Evolutionary conservation across 2,888 invertebrate genomes (phyloP), one percentile per base, ranked within the genome.

Genomic region (Cyclophora albipunctata): DNA sequence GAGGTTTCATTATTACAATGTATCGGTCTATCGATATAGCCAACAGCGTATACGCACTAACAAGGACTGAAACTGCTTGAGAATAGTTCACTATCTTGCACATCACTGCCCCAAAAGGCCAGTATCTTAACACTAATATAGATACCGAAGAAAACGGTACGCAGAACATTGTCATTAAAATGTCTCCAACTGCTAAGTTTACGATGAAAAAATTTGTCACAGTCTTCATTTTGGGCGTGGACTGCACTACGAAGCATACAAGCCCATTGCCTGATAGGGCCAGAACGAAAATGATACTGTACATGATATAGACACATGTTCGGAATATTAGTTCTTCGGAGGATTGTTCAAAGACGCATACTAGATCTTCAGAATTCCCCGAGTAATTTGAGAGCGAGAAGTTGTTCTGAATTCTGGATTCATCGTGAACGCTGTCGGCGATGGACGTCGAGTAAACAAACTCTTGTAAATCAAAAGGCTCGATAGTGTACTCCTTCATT

Each of bases 181-280:
- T 93, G 75, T 98, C 98, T 42, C 97, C 96, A 42, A 96, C 90
- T 0, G 97, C 96, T 59, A 98, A 86, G 78, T 95, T 96, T 71
- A 95, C 94, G 70, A 98, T 96, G 78, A 97, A 97, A 79, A 92
- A 96, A 79, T 98, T 98, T 43, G 97, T 97, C 3, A 97, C 96
- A 0, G 96, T 97, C 66, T 95, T 91, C 96, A 97, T 97, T 42
- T 95, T 91, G 0, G 95, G 94, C 7, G 94, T 94, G 3, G 93
- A 92, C 59, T 94, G 90, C 0, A 98, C 96, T 34, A 97, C 94
- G 76, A 95, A 96, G 76, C 96, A 96, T 34, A 98, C 96, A 46
- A 94, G 89, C 47, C 93, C 93, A 69, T 95, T 95, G 7, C 95
- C 95, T 4, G 92, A 65, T 6, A 95, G 77, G 0, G 95, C 93